Conservation (phyloP, 2,113 vertebrate species). For the Erythrocercus mccallii region DNA sequence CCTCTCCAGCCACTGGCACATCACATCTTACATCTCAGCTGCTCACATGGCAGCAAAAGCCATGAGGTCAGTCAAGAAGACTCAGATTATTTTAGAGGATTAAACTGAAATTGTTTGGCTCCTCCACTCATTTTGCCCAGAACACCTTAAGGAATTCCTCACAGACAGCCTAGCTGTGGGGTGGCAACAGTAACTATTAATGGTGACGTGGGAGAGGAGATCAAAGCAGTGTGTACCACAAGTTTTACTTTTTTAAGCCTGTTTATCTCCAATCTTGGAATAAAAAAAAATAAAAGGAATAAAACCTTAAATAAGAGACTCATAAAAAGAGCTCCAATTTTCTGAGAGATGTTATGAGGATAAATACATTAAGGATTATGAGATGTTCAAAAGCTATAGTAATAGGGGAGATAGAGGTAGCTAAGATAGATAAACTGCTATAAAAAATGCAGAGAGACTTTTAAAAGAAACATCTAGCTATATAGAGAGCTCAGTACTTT, state of each 20-base stretch:
- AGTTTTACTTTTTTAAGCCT: not conserved
- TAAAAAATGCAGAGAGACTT: not conserved
- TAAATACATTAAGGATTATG: not conserved
- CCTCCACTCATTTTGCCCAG: not conserved
- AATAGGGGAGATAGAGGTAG: not conserved
- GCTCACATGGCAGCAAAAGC: not conserved
- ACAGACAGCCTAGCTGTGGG: not conserved
- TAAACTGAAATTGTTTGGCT: rapidly evolving
- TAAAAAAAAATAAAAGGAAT: not conserved
- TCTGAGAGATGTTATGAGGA: not conserved
- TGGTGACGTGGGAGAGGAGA: not conserved
- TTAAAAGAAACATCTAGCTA: not conserved
- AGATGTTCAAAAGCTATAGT: not conserved
- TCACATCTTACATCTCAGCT: not conserved
- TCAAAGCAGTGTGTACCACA: rapidly evolving
- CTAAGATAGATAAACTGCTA: not conserved
- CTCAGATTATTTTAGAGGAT: not conserved
- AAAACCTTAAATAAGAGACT: not conserved
- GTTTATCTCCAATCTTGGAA: not conserved
- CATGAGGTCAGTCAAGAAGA: not conserved
- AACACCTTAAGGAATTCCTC: rapidly evolving
- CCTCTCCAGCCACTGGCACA: not conserved
- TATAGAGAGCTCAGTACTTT: not conserved
- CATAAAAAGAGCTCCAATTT: not conserved
- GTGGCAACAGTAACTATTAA: not conserved